These are phyloP conservation scores for Cinclus mexicanus DNA, from an alignment of 2,113 vertebrate species.

Conservation along the genomic window DNA sequence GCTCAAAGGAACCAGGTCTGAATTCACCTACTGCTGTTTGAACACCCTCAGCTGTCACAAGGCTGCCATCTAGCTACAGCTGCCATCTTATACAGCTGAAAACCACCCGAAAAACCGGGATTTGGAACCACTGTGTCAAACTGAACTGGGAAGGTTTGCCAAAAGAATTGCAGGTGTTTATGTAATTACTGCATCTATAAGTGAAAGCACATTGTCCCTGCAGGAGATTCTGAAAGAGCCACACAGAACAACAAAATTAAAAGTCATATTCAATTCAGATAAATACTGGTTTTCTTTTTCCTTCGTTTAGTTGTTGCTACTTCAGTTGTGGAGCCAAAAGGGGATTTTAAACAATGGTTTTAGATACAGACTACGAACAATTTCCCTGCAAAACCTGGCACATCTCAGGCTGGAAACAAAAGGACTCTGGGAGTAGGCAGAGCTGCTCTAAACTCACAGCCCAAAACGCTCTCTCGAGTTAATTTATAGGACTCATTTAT, in stretches of 20 bases:
- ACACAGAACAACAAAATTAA: not conserved
- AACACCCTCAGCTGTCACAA: not conserved
- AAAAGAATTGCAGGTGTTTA: not conserved
- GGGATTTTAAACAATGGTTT: not conserved
- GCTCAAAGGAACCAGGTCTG: not conserved
- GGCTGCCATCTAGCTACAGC: slow-evolving; percentile 41
- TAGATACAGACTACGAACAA: not conserved
- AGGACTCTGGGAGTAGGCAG: not conserved
- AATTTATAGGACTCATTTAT: not conserved
- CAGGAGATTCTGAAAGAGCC: not conserved
- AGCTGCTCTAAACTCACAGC: not conserved
- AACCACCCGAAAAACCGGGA: rapidly evolving
- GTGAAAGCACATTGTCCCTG: not conserved
- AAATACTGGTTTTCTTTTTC: not conserved
- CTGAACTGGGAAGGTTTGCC: not conserved
- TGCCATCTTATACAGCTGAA: not conserved
- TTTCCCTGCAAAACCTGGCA: not conserved
- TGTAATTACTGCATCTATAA: not conserved
- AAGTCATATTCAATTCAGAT: not conserved
- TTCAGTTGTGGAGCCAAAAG: not conserved
- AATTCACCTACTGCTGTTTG: not conserved
- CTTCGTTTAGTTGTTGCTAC: not conserved
- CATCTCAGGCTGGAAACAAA: not conserved
- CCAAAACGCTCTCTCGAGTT: not conserved
- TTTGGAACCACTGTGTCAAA: not conserved